Evolutionary conservation across 2,113 vertebrate genomes (phyloP).

Genomic region (Seriola aureovittata): DNA sequence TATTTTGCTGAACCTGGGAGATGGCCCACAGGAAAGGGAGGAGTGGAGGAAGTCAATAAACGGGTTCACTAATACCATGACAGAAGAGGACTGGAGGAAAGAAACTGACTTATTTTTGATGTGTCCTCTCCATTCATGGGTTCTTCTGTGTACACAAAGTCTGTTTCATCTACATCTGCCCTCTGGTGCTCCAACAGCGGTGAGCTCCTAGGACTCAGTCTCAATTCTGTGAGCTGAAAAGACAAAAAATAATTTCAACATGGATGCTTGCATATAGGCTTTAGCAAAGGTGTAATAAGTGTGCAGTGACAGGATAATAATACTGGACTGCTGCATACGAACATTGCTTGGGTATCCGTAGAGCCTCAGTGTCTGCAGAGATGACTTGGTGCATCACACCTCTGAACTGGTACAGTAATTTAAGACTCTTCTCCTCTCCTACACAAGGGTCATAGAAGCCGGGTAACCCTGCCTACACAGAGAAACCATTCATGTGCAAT

Average conservation of each 20-base stretch:
- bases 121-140: slow-evolving; percentile 28
- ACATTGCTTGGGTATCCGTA: slow-evolving; percentile 99
- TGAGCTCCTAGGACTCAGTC: slow-evolving; percentile 86
- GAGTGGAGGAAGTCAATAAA: slow-evolving; percentile 46
- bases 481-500: slow-evolving; percentile 14
- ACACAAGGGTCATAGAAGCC: slow-evolving; percentile 97
- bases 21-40: slow-evolving; percentile 41
- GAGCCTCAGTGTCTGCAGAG: slow-evolving; percentile 90
- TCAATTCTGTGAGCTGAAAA: slow-evolving; percentile 94
- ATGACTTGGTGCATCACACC: slow-evolving; percentile 96
- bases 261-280: neutral
- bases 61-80: slow-evolving; percentile 58
- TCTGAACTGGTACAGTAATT: slow-evolving; percentile 97
- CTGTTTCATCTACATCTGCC: slow-evolving; percentile 42
- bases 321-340: slow-evolving; percentile 74
- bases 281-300: slow-evolving; percentile 6
- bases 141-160: slow-evolving; percentile 53
- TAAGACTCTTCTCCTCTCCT: slow-evolving; percentile 96
- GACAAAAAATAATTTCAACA: slow-evolving; percentile 32
- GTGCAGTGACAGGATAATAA: neutral
- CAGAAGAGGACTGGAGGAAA: slow-evolving; percentile 45
- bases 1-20: slow-evolving; percentile 37
- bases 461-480: slow-evolving; percentile 90
- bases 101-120: slow-evolving; percentile 31
- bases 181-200: slow-evolving; percentile 12